Percentiles rank a stretch among this genome's conserved stretches.
These are phyloP conservation scores for Synanthedon formicaeformis DNA, from an alignment of 2,888 invertebrate genomes.

Conservation along the genomic window DNA sequence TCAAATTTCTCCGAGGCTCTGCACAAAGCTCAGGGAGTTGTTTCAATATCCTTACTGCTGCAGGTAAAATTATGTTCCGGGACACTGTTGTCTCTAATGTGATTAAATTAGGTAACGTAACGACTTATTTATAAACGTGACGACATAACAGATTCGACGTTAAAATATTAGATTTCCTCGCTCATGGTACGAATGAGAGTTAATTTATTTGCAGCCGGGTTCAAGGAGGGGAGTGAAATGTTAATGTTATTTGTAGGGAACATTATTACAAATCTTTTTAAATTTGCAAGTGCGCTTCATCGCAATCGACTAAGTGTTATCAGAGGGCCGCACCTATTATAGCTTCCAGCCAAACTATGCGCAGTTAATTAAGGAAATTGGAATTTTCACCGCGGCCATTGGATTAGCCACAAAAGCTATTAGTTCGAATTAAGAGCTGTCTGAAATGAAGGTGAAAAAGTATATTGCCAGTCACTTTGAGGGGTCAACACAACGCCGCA, in stretches of 20 bases:
- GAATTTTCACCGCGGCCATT: constrained; percentile 60
- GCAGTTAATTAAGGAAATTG: constrained; percentile 69
- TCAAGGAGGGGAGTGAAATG: neutral
- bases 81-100: neutral
- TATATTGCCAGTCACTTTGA: constrained; percentile 29
- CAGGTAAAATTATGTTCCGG: constrained; percentile 76
- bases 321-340: constrained; percentile 54
- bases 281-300: constrained; percentile 28
- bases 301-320: constrained; percentile 50
- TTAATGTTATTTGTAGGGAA: neutral
- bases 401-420: constrained; percentile 63
- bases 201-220: neutral
- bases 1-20: constrained; percentile 95
- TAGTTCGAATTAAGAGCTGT: constrained; percentile 67
- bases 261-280: constrained; percentile 3
- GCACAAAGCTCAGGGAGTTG: constrained; percentile 93
- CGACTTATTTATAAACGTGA: neutral
- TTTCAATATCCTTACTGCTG: constrained; percentile 91
- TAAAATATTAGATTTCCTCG: neutral
- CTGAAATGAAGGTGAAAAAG: constrained; percentile 29
- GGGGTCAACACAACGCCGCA: constrained; percentile 14
- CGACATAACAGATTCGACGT: neutral
- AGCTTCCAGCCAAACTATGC: constrained; percentile 46
- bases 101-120: neutral
- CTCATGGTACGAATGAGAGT: neutral